Percentiles rank a stretch among this genome's conserved stretches.
Conservation (phyloP, 2,797 vertebrate species). For the Gorsachius magnificus region DNA sequence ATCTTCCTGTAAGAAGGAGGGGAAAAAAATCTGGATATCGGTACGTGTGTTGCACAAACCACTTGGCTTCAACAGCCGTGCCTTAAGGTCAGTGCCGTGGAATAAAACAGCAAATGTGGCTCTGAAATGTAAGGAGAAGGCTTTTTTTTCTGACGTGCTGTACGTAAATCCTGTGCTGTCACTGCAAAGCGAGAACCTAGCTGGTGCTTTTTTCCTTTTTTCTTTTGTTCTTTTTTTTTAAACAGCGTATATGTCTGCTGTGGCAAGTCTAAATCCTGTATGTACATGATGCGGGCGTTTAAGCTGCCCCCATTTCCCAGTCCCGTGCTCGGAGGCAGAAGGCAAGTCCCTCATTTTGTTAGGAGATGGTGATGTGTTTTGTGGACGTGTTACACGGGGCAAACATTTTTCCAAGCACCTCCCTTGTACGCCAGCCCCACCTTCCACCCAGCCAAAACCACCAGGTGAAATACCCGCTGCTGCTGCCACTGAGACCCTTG, state of each 20-base stretch:
- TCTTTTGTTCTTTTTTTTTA: neutral
- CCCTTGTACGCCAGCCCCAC: neutral
- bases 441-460: neutral
- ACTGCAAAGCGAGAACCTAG: neutral
- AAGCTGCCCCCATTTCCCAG: neutral
- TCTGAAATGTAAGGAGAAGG: neutral
- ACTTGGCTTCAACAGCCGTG: rapidly evolving
- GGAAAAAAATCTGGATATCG: rapidly evolving
- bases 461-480: neutral
- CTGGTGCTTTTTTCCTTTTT: neutral
- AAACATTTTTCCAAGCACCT: neutral
- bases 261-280: neutral
- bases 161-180: rapidly evolving
- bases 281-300: rapidly evolving
- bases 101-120: neutral
- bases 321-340: neutral
- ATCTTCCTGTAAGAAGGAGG: neutral
- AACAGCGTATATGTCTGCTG: neutral
- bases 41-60: rapidly evolving
- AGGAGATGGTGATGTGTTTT: rapidly evolving
- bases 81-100: neutral
- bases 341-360: neutral
- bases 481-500: rapidly evolving
- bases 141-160: too few relatives aligned
- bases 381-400: neutral